These are phyloP conservation scores for Amaurobius ferox DNA, from an alignment of 2,888 invertebrate genomes.

Conservation along the genomic window DNA sequence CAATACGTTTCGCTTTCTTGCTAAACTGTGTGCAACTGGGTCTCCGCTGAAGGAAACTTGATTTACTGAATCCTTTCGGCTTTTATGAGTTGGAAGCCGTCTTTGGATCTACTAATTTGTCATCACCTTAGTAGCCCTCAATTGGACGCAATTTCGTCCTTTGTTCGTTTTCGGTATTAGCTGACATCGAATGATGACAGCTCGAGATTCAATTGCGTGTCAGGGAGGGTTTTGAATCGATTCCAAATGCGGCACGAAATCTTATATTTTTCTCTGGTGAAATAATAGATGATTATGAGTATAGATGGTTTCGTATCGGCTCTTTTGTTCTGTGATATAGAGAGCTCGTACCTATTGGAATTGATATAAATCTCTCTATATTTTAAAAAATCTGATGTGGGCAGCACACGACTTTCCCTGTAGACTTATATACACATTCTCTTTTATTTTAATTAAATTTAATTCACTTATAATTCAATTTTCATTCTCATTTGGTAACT, in stretches of 20 bases:
- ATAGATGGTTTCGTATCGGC: no score
- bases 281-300: no score
- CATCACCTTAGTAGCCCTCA: background rate
- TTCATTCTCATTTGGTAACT: no score
- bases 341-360: no score
- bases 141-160: conserved; percentile 9
- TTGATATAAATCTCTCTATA: no score
- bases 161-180: background rate
- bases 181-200: background rate
- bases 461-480: no score
- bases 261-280: background rate
- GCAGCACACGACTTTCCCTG: no score
- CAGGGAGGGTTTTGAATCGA: background rate
- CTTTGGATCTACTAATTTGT: conserved; percentile 8
- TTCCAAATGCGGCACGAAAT: background rate
- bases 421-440: no score
- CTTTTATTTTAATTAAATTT: no score
- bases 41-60: background rate
- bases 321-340: no score
- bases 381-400: no score
- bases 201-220: background rate
- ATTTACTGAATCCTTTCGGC: background rate
- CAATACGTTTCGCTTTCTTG: background rate
- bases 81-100: background rate
- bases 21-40: conserved; percentile 9